Evolutionary conservation across 2,113 vertebrate genomes (phyloP).

Genomic region (Ivindomyrus marchei): DNA sequence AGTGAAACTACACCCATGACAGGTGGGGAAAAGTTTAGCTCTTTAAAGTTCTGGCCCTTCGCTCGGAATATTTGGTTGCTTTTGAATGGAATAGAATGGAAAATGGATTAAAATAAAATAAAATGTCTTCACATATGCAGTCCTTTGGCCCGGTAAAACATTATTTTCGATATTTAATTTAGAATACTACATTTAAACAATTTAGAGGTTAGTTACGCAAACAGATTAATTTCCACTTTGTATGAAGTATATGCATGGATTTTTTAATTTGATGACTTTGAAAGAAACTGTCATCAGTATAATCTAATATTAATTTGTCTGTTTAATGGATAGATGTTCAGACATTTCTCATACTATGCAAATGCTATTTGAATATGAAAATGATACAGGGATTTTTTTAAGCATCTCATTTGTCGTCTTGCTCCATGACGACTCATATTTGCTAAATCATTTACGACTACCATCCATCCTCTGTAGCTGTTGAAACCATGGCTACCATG

Average conservation of each 20-base stretch:
- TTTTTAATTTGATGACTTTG: not conserved
- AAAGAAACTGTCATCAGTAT: not conserved
- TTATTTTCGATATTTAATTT: not conserved
- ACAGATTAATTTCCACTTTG: not conserved
- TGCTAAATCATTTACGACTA: not conserved
- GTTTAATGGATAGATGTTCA: not conserved
- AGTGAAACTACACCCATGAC: not conserved
- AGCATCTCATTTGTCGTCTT: not conserved
- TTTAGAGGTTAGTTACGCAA: not conserved
- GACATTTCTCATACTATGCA: not conserved
- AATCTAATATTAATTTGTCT: not conserved
- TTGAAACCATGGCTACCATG: constrained; percentile 25
- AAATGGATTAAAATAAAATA: not conserved
- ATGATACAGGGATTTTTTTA: not conserved
- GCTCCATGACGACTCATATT: not conserved
- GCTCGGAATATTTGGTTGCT: not conserved
- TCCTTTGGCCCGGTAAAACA: not conserved
- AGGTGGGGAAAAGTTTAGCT: not conserved
- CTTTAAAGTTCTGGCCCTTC: not conserved
- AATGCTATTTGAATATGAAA: not conserved
- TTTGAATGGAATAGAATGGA: not conserved
- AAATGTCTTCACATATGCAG: not conserved
- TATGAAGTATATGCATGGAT: not conserved
- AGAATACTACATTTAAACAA: not conserved
- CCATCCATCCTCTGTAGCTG: constrained; percentile 4